Conservation (phyloP, 2,113 vertebrate genomes). For the Neodon shergylaensis region DNA sequence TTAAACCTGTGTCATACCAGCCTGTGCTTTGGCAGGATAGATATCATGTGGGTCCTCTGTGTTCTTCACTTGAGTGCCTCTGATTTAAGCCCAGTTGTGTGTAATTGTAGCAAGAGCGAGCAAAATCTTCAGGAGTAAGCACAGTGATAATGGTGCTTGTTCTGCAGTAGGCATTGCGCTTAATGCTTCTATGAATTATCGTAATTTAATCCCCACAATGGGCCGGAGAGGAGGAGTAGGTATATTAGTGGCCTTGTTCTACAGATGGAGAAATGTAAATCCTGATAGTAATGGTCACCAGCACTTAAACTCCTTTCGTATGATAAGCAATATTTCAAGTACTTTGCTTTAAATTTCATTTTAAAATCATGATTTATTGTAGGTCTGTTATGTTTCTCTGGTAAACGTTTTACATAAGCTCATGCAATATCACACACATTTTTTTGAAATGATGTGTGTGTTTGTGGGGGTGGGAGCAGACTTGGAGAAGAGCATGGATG, state of each 20-base stretch:
- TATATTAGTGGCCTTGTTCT: background rate
- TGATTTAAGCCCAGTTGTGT: background rate
- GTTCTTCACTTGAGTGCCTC: background rate
- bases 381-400: background rate
- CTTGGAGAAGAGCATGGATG: background rate
- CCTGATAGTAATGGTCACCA: background rate
- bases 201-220: conserved; percentile 36
- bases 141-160: background rate
- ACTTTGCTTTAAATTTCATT: background rate
- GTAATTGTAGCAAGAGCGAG: background rate
- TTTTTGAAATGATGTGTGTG: background rate
- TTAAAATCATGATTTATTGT: background rate
- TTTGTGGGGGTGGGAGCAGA: background rate
- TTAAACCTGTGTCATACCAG: background rate
- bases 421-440: background rate
- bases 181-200: background rate
- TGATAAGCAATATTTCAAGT: background rate
- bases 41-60: background rate
- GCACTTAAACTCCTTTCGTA: background rate
- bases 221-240: background rate
- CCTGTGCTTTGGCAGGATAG: background rate
- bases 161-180: background rate
- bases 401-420: background rate
- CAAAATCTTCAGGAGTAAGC: conserved; percentile 4
- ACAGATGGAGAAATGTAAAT: conserved; percentile 29